Evolutionary conservation across 2,113 vertebrate species (phyloP).

Genomic region (Aspidoscelis tigris): DNA sequence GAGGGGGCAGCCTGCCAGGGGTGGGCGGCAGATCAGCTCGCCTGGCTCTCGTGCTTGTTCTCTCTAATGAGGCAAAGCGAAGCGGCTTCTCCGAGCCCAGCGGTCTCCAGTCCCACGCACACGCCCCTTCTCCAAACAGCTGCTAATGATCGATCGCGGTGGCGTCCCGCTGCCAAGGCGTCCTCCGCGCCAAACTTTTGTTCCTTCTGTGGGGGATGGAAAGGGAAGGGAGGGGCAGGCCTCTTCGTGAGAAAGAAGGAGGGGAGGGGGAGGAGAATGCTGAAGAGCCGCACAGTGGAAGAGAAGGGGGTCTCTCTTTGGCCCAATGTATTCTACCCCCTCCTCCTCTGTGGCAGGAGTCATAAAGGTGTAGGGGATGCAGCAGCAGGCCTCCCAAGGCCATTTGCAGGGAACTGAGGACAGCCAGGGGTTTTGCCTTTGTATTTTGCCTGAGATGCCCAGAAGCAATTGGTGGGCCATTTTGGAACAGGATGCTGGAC

Average conservation of each 20-base stretch:
- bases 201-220: neutral
- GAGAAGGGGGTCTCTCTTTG: too few species aligned
- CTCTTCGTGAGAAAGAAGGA: neutral
- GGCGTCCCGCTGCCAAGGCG: neutral
- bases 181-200: neutral
- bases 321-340: too few species aligned
- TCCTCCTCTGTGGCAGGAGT: too few species aligned
- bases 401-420: too few species aligned
- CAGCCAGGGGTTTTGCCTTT: too few species aligned
- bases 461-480: too few species aligned
- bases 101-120: neutral
- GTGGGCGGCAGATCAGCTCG: fast-evolving
- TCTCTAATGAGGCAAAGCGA: neutral
- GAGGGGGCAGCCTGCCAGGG: fast-evolving
- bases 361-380: too few species aligned
- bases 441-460: too few species aligned
- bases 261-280: too few species aligned
- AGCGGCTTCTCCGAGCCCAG: neutral
- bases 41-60: fast-evolving
- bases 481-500: too few species aligned
- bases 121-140: neutral
- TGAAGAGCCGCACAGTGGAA: too few species aligned
- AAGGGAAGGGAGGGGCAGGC: neutral
- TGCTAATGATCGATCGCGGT: neutral
- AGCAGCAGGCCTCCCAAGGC: too few species aligned